phyloP scores from a whole-genome alignment of 2,888 invertebrate genomes.

The Diaprepes abbreviatus region DNA sequence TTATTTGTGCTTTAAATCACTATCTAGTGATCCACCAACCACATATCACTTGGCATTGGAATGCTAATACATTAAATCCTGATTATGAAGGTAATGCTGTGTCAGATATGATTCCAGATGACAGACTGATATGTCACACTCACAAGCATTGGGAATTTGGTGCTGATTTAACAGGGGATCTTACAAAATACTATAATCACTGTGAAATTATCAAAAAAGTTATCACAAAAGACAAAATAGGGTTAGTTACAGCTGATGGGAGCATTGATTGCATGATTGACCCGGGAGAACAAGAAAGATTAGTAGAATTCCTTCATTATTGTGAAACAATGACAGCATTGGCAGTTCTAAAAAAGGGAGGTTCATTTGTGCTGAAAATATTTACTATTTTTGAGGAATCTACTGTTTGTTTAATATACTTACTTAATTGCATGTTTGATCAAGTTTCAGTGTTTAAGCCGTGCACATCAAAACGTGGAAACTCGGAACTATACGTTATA shows the following conservation, averaged over 20 bases:
- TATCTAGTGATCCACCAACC: conserved; percentile 74
- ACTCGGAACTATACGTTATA: conserved; percentile 92
- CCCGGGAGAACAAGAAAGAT: conserved; percentile 89
- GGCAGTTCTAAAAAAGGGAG: conserved; percentile 77
- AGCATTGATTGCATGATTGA: conserved; percentile 89
- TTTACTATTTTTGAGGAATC: conserved; percentile 91
- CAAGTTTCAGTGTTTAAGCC: conserved; percentile 88
- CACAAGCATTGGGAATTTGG: conserved; percentile 90
- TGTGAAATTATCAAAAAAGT: conserved; percentile 72
- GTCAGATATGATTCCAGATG: conserved; percentile 83
- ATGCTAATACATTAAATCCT: conserved; percentile 90
- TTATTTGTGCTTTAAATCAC: conserved; percentile 91
- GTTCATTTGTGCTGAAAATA: conserved; percentile 87
- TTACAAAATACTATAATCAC: conserved; percentile 80
- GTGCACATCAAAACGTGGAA: conserved; percentile 92
- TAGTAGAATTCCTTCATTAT: conserved; percentile 84
- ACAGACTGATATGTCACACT: conserved; percentile 85
- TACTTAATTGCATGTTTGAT: conserved; percentile 82
- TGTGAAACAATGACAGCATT: conserved; percentile 88
- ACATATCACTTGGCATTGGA: conserved; percentile 83
- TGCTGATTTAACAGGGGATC: conserved; percentile 86
- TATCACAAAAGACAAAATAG: conserved; percentile 42
- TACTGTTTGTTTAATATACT: conserved; percentile 84
- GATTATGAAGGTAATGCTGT: conserved; percentile 89
- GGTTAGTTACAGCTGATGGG: conserved; percentile 91